Conservation (phyloP, 2,797 vertebrate species). For the Sebastiscus albofasciatus region DNA sequence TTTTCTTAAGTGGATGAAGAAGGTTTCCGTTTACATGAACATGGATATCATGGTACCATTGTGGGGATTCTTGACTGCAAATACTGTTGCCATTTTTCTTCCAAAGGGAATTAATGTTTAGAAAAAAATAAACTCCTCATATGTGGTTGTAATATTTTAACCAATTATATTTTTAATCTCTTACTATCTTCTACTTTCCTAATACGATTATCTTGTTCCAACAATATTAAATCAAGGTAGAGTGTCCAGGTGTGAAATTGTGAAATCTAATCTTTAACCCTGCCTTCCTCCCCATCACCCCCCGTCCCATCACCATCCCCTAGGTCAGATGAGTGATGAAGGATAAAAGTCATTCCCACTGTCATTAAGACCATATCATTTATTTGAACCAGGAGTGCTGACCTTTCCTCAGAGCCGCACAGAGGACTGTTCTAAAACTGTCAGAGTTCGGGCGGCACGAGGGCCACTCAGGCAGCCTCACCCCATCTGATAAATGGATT, state of each 20-base stretch:
- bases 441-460: constrained; percentile 81
- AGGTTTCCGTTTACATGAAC: constrained; percentile 12
- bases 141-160: background rate
- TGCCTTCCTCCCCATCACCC: constrained; percentile 30
- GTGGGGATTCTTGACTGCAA: background rate
- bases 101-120: background rate
- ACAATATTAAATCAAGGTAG: constrained; percentile 59
- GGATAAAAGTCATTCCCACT: constrained; percentile 80
- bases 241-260: constrained; percentile 76
- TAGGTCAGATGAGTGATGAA: constrained; percentile 81
- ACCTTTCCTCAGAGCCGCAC: constrained; percentile 84
- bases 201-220: constrained; percentile 31
- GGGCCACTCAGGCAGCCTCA: constrained; percentile 85
- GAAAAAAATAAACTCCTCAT: background rate
- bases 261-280: constrained; percentile 38
- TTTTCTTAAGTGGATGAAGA: constrained; percentile 75
- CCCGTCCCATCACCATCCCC: constrained; percentile 58
- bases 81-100: background rate
- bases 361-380: constrained; percentile 87
- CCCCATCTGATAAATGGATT: constrained; percentile 94
- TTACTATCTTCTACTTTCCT: background rate
- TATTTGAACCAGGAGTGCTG: constrained; percentile 87
- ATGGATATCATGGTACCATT: background rate
- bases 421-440: constrained; percentile 88
- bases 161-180: background rate